A percentile compares a stretch with the other conserved stretches of the same genome.
phyloP scores from a whole-genome alignment of 2,797 vertebrate genomes.

The Acomys russatus region DNA sequence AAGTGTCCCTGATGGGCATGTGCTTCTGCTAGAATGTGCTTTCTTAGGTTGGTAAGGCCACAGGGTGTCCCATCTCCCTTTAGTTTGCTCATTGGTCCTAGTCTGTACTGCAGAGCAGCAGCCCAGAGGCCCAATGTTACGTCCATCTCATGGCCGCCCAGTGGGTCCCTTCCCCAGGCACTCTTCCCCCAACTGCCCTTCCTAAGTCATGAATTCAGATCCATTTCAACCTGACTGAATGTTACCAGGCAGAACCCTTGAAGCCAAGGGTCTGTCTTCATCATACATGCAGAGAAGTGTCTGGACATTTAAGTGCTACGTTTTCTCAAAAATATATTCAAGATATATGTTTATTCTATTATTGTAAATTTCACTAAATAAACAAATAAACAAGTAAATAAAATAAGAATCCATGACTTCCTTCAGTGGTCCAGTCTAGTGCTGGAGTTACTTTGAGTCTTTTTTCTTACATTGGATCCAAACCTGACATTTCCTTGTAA shows the following conservation, averaged over 20 bases:
- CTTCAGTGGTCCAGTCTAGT: slow-evolving; percentile 70
- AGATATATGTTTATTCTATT: slow-evolving; percentile 85
- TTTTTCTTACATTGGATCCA: slow-evolving; percentile 52
- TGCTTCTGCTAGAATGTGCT: slow-evolving; percentile 41
- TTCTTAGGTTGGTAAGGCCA: slow-evolving; percentile 52
- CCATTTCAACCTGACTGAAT: slow-evolving; percentile 75
- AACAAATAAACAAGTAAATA: slow-evolving; percentile 75
- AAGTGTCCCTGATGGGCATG: background rate
- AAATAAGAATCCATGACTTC: slow-evolving; percentile 74
- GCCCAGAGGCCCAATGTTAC: background rate
- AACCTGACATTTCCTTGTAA: background rate
- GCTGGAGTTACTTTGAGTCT: slow-evolving; percentile 60
- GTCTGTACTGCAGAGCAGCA: slow-evolving; percentile 38
- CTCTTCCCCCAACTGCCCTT: slow-evolving; percentile 34
- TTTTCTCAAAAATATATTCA: slow-evolving; percentile 83
- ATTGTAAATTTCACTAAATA: slow-evolving; percentile 84
- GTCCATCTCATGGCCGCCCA: slow-evolving; percentile 22
- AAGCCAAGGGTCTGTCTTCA: slow-evolving; percentile 62
- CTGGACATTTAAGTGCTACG: slow-evolving; percentile 76
- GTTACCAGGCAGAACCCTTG: slow-evolving; percentile 76
- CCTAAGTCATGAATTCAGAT: slow-evolving; percentile 65
- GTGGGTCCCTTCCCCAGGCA: slow-evolving; percentile 48
- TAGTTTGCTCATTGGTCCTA: background rate
- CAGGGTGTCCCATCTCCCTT: background rate
- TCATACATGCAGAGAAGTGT: slow-evolving; percentile 74